Conservation (phyloP, 2,888 invertebrate species). For the Archips crataeganus region DNA sequence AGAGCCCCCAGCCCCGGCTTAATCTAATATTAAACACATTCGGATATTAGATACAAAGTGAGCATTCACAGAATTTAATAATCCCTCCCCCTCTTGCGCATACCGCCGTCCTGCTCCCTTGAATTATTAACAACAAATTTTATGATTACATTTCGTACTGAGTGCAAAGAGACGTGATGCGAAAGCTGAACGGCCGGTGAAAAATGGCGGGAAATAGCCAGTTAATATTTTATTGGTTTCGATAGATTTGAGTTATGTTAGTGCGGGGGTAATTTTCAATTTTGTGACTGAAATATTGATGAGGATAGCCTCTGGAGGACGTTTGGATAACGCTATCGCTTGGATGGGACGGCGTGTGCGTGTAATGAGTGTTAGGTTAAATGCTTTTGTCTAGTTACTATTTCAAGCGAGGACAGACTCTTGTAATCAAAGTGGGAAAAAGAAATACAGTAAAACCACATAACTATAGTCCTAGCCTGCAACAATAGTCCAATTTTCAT, state of each 20-base stretch:
- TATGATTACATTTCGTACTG: slow-evolving; percentile 84
- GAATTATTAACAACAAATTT: slow-evolving; percentile 85
- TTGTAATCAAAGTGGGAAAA: no score
- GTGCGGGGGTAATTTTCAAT: slow-evolving; percentile 80
- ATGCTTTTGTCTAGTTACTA: no score
- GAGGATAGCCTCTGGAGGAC: slow-evolving; percentile 49
- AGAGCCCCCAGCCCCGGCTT: slow-evolving; percentile 70
- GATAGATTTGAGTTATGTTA: slow-evolving; percentile 83
- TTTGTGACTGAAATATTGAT: slow-evolving; percentile 84
- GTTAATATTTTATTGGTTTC: slow-evolving; percentile 84
- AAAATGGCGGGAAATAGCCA: slow-evolving; percentile 79
- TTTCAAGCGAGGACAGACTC: no score
- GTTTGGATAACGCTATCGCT: neutral
- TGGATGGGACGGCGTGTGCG: neutral
- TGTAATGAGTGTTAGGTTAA: no score
- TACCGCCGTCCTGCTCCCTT: slow-evolving; percentile 61
- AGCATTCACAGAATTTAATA: slow-evolving; percentile 86
- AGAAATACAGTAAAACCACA: no score
- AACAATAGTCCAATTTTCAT: no score
- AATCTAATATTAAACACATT: slow-evolving; percentile 86
- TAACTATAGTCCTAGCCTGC: no score
- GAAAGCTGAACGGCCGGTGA: slow-evolving; percentile 76
- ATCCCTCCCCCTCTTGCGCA: slow-evolving; percentile 63
- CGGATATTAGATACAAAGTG: slow-evolving; percentile 86
- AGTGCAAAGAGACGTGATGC: slow-evolving; percentile 78